Base-by-base conservation (phyloP, 2,888 invertebrate species). In the Conus canariensis region DNA sequence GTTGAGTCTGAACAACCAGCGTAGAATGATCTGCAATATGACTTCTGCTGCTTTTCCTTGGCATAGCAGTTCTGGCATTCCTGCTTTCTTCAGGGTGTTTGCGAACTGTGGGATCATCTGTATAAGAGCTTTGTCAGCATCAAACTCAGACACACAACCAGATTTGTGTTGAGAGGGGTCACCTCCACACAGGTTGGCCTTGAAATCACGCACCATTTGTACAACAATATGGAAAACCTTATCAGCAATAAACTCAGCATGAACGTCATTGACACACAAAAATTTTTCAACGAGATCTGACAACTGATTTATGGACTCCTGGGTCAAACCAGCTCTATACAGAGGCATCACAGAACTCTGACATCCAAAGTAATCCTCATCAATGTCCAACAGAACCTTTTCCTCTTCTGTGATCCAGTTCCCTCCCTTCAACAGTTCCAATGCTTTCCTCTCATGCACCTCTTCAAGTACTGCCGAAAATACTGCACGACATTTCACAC, bases 301-400 rank as follows among this genome's bases (percentile, higher is more conserved):
- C 45, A 95, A 83, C 19, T 90, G 70, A 9, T 92, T 87, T 0
- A 94, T 87, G 10, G 87, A 89, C 25, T 90, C 60, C 56, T 92
- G 77, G 10, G 91, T 90, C 3, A 94, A 82, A 8, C 93, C 93
- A 0, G 91, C 90, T 25, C 93, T 91, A 30, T 94, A 89, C 19
- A 95, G 87, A 14, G 93, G 92, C 85, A 92, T 90, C 12, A 93
- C 91, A 58, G 93, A 94, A 83, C 94, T 94, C 85, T 93, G 93
- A 88, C 94, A 95, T 0, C 94, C 95, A 87, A 93, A 94, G 90
- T 91, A 95, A 91, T 95, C 95, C 88, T 95, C 94, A 87, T 95
- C 95, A 60, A 95, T 93, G 90, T 95, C 95, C 14, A 95, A 90
- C 12, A 95, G 89, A 9, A 94, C 88, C 14, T 92, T 92, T n/a